phyloP scores from a whole-genome alignment of 1,140 invertebrate species.

The Nebria ingens region DNA sequence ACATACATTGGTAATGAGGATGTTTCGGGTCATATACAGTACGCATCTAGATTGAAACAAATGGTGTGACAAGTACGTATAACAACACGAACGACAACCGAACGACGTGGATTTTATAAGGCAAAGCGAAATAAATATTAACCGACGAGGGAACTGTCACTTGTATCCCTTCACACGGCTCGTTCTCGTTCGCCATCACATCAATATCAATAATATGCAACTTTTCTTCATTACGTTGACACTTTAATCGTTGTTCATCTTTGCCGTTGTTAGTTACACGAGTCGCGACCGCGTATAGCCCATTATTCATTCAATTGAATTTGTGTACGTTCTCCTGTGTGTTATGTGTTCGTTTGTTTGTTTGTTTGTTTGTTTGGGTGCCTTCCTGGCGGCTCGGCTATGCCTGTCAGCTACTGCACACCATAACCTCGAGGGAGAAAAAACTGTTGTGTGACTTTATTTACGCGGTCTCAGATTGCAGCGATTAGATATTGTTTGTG shows the following conservation, averaged over 20 bases:
- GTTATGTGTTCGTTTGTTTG: no score
- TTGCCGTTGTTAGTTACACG: constrained; percentile 10
- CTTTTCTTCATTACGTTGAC: constrained; percentile 30
- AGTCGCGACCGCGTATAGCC: constrained; percentile 9
- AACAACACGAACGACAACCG: background rate
- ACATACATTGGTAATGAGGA: background rate
- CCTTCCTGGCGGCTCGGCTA: no score
- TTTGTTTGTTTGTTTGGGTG: no score
- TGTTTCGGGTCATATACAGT: background rate
- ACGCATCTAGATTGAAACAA: constrained; percentile 26
- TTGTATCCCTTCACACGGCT: constrained; percentile 27
- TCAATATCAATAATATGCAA: constrained; percentile 32
- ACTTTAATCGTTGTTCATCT: constrained; percentile 27
- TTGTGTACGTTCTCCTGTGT: no score
- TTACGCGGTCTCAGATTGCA: background rate
- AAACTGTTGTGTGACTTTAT: background rate
- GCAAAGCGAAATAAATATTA: constrained; percentile 18
- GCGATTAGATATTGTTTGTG: background rate
- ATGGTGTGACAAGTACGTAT: constrained; percentile 14
- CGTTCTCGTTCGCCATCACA: constrained; percentile 20
- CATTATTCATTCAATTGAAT: background rate
- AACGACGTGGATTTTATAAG: background rate
- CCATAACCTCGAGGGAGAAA: no score
- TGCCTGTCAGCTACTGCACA: no score
- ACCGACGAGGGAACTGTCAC: constrained; percentile 27